Evolutionary conservation across 2,888 invertebrate species (phyloP), one percentile per base, ranked within the genome.

Genomic region (Hololepta plana): DNA sequence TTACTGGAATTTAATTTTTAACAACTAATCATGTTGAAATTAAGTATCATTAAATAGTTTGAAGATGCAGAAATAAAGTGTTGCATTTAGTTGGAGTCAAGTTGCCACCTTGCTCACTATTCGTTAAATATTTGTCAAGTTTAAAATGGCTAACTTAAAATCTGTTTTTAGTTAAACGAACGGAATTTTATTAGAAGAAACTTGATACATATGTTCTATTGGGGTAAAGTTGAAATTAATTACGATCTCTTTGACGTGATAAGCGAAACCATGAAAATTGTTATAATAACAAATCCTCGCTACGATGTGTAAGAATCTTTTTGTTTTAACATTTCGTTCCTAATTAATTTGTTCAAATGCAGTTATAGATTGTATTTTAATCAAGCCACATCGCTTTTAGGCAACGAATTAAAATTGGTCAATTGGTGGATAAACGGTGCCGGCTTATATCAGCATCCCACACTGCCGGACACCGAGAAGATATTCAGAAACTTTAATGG

Each of bases 361-460:
- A 74, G 74, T 17, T 76, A 71, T 40, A 61, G 75, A 7, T 57
- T 79, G 21, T 74, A 72, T 46, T 79, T 74, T 50, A 77, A 72
- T 46, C 77, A 76, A 49, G 73, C 69, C 0, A 58, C 60, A 1
- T 62, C 76, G 0, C 53, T 66, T 27, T 63, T 59, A 8, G 50
- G 56, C 9, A 64, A 69, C 24, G 61, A 64, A 36, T 48, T 79
- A 20, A 52, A 60, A 2, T 49, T 75, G 38, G 67, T 77, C 6
- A 79, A 79, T 48, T 79, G 77, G 77, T 77, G 75, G 67, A 63
- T 69, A 3, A 62, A 57, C 21, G 57, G 55, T 23, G 51, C 56
- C 27, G 64, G 67, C 0, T 51, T 77, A 7, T 74, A 72, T 46
- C 65, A 64, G 37, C 67, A 66, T 1, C 77, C 77, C 0, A 59